A percentile compares a stretch with the other conserved stretches of the same genome.
Evolutionary conservation across 2,888 invertebrate genomes (phyloP).

Genomic region (Ormyrus thymus): DNA sequence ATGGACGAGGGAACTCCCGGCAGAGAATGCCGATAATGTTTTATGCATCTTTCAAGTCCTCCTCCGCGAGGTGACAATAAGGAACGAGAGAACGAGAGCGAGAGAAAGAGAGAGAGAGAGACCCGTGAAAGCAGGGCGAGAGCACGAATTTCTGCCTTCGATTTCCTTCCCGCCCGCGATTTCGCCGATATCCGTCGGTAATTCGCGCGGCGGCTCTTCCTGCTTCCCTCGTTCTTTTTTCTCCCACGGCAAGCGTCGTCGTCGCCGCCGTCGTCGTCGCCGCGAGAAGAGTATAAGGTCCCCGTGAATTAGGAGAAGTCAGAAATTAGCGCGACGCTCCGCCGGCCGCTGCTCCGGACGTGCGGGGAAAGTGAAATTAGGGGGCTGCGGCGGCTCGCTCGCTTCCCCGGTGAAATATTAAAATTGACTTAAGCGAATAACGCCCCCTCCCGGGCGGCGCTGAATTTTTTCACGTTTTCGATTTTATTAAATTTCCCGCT

Average conservation of each 20-base stretch:
- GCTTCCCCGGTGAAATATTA: slow-evolving; percentile 25
- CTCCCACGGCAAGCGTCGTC: not conserved
- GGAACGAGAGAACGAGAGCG: slow-evolving; percentile 3
- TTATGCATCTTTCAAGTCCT: slow-evolving; percentile 55
- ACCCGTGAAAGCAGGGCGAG: not conserved
- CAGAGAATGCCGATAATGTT: slow-evolving; percentile 55
- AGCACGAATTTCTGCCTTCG: slow-evolving; percentile 25
- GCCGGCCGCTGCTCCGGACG: slow-evolving; percentile 28
- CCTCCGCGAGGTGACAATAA: slow-evolving; percentile 31
- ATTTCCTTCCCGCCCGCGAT: slow-evolving; percentile 4
- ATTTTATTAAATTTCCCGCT: slow-evolving; percentile 41
- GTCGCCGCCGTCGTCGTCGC: not conserved
- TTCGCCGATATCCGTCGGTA: slow-evolving; percentile 26
- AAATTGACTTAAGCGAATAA: slow-evolving; percentile 37
- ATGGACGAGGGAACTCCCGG: slow-evolving; percentile 39
- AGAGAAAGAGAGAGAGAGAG: not conserved
- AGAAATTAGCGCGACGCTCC: slow-evolving; percentile 39
- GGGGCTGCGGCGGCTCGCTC: not conserved
- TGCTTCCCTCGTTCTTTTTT: slow-evolving; percentile 25
- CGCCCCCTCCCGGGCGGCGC: not conserved
- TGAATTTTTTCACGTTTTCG: slow-evolving; percentile 42
- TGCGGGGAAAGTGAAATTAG: slow-evolving; percentile 38
- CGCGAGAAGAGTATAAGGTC: not conserved
- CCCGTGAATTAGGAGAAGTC: slow-evolving; percentile 16
- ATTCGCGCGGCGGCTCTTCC: slow-evolving; percentile 38